Evolutionary conservation across 2,113 vertebrate genomes (phyloP).

Genomic region (Xenus cinereus): DNA sequence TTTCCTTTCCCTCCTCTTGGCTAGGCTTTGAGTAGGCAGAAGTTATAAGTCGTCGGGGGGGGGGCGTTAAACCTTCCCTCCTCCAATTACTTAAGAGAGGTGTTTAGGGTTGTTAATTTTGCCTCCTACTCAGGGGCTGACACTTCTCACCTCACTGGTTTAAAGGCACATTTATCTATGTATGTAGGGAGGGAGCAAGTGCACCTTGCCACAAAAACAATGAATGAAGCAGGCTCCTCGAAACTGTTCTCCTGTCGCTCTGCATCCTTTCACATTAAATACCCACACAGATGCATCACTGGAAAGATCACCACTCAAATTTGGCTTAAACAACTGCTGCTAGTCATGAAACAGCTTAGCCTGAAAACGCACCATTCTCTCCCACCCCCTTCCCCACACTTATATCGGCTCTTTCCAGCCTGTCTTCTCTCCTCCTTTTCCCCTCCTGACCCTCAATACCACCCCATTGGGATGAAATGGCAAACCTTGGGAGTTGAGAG

Average conservation of each 20-base stretch:
- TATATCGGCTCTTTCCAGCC: not conserved
- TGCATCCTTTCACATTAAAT: not conserved
- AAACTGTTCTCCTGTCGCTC: not conserved
- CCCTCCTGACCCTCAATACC: not conserved
- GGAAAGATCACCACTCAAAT: not conserved
- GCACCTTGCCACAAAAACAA: not conserved
- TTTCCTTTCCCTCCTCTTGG: slow-evolving; percentile 10
- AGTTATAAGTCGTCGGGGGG: not conserved
- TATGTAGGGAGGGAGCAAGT: not conserved
- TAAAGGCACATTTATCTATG: not conserved
- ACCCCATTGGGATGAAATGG: not conserved
- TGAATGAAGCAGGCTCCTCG: not conserved
- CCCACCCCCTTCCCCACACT: not conserved
- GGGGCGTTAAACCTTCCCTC: not conserved
- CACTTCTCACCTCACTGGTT: not conserved
- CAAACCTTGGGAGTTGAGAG: not conserved
- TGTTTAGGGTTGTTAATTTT: not conserved
- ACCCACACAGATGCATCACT: not conserved
- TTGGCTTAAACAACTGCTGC: not conserved
- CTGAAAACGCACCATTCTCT: not conserved
- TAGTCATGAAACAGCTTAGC: not conserved
- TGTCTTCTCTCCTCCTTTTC: not conserved
- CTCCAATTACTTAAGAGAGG: not conserved
- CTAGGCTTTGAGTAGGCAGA: not conserved
- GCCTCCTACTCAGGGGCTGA: not conserved